Conservation (phyloP, 1,140 invertebrate genomes). For the Colletes latitarsis region DNA sequence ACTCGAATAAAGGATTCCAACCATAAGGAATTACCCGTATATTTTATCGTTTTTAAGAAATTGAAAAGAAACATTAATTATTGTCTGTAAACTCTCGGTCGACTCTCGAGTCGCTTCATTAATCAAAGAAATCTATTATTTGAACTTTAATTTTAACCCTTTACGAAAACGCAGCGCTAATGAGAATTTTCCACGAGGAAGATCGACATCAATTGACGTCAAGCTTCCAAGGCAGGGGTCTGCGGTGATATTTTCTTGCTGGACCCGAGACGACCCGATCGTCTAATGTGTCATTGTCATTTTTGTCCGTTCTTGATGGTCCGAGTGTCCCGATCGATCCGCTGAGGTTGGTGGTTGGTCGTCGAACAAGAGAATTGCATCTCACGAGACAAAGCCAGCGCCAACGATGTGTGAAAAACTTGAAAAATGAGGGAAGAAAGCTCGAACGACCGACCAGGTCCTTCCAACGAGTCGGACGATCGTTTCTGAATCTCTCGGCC, state of each 20-base stretch:
- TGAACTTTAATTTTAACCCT: too few species aligned
- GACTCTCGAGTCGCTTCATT: too few species aligned
- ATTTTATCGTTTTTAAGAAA: too few species aligned
- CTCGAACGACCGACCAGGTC: neutral
- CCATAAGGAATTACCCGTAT: too few species aligned
- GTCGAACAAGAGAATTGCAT: constrained; percentile 31
- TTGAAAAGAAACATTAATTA: too few species aligned
- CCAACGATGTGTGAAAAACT: neutral
- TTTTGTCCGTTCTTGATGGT: constrained; percentile 29
- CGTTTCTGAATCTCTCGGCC: neutral
- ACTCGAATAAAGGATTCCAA: too few species aligned
- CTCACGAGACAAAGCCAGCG: constrained; percentile 23
- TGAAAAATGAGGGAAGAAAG: constrained; percentile 32
- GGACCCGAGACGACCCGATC: neutral
- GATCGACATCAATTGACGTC: neutral
- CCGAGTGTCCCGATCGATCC: constrained; percentile 37
- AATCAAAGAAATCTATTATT: too few species aligned
- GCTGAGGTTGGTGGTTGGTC: neutral
- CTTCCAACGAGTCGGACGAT: neutral
- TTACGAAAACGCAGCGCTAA: neutral
- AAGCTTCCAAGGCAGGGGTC: neutral
- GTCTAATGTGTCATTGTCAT: constrained; percentile 51
- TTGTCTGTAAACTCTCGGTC: too few species aligned
- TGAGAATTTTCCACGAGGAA: neutral
- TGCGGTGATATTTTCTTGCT: constrained; percentile 3